Evolutionary conservation across 2,797 vertebrate genomes (phyloP).

Genomic region (Chaenodraco wilsoni): DNA sequence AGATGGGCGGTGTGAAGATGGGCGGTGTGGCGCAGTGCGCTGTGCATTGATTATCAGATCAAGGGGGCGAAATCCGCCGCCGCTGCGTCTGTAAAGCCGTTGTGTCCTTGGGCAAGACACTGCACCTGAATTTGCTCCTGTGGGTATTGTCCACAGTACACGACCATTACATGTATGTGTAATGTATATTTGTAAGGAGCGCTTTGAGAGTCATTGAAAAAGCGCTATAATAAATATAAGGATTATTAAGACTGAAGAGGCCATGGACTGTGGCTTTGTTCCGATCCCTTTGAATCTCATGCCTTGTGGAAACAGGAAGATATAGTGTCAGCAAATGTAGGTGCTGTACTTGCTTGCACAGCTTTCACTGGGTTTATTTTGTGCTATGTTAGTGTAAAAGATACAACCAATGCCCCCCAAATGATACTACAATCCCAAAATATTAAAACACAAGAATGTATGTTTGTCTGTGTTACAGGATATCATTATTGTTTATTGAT

Average conservation of each 20-base stretch:
- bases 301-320: slow-evolving; percentile 29
- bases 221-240: too few relatives aligned
- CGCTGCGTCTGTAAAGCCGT: too few relatives aligned
- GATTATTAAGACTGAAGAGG: slow-evolving; percentile 5
- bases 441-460: background rate
- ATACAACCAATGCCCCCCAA: slow-evolving; percentile 6
- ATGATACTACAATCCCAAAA: slow-evolving; percentile 1
- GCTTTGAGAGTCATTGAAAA: too few relatives aligned
- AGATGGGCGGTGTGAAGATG: too few relatives aligned
- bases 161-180: too few relatives aligned
- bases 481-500: background rate
- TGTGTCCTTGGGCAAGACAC: too few relatives aligned
- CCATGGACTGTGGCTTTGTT: slow-evolving; percentile 18
- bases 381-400: slow-evolving; percentile 22
- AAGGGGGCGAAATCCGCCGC: too few relatives aligned
- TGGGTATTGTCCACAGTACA: too few relatives aligned
- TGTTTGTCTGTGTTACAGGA: background rate
- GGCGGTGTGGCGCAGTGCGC: too few relatives aligned
- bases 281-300: slow-evolving; percentile 32
- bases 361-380: slow-evolving; percentile 46
- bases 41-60: too few relatives aligned
- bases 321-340: slow-evolving; percentile 44
- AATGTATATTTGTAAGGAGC: too few relatives aligned
- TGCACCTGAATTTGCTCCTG: too few relatives aligned
- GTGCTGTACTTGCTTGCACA: slow-evolving; percentile 40